Conservation (phyloP, 1,140 invertebrate species). For the Heliconius congener region DNA sequence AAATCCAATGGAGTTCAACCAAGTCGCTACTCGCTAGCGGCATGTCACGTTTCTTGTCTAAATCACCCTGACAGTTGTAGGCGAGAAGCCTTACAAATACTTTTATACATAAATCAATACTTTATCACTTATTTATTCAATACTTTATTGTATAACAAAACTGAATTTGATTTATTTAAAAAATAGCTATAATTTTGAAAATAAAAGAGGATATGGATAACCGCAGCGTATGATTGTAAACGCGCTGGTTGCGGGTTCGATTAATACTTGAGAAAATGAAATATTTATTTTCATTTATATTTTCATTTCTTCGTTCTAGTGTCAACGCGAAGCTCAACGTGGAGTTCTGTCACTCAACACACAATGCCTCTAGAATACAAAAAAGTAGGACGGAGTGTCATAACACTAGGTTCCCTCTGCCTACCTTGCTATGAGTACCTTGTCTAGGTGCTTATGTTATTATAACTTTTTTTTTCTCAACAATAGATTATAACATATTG, state of each 20-base stretch:
- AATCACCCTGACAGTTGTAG: background rate
- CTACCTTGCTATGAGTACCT: too few species aligned
- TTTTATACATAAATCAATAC: conserved; percentile 6
- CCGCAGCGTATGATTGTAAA: too few species aligned
- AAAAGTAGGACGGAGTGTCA: too few species aligned
- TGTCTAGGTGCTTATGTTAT: background rate
- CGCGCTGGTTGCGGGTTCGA: too few species aligned
- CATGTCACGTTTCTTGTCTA: conserved; percentile 4
- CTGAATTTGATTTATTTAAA: background rate
- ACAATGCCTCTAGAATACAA: too few species aligned
- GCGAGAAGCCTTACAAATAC: background rate
- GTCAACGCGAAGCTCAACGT: too few species aligned
- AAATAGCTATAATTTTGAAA: background rate
- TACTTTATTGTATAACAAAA: background rate
- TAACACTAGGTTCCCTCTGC: too few species aligned
- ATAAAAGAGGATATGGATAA: too few species aligned
- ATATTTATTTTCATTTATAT: too few species aligned
- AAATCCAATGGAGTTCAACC: background rate
- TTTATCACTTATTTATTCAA: background rate
- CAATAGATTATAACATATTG: background rate
- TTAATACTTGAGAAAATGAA: too few species aligned
- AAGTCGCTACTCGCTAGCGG: background rate
- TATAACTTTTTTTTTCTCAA: background rate
- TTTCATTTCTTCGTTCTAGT: too few species aligned
- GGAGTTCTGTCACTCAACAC: too few species aligned